Conservation (phyloP, 2,797 vertebrate species). For the Alosa sapidissima region DNA sequence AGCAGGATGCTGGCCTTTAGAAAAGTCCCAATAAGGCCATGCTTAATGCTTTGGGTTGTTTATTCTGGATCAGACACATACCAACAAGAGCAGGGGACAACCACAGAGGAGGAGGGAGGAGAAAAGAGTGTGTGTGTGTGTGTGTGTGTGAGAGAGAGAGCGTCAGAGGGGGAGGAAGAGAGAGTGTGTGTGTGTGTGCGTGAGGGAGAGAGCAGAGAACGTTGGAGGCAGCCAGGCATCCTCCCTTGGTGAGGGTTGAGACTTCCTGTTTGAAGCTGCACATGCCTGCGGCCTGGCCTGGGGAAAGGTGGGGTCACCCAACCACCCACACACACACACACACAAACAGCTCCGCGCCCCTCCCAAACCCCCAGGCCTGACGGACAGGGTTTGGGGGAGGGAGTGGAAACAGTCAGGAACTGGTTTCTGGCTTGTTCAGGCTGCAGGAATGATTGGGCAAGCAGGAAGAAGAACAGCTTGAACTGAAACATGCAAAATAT, state of each 20-base stretch:
- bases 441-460: slow-evolving; percentile 50
- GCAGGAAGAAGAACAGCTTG: slow-evolving; percentile 5
- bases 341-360: not conserved
- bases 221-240: not conserved
- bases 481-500: slow-evolving; percentile 19
- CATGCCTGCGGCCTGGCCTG: slow-evolving; percentile 13
- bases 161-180: not conserved
- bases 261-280: slow-evolving; percentile 33
- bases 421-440: slow-evolving; percentile 48
- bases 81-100: slow-evolving; percentile 19
- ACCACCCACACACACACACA: slow-evolving; percentile 16
- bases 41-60: not conserved
- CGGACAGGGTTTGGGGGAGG: not conserved
- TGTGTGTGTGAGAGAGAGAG: too few species aligned
- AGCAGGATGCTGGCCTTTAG: not conserved
- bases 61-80: not conserved
- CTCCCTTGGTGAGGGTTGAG: slow-evolving; percentile 29
- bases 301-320: slow-evolving; percentile 38
- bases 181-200: not conserved
- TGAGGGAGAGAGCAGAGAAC: too few species aligned
- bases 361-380: slow-evolving; percentile 11
- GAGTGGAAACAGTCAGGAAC: slow-evolving; percentile 6
- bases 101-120: not conserved
- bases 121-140: not conserved
- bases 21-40: slow-evolving; percentile 19